Evolutionary conservation across 2,113 vertebrate genomes (phyloP).

Genomic region (Nematolebias whitei): DNA sequence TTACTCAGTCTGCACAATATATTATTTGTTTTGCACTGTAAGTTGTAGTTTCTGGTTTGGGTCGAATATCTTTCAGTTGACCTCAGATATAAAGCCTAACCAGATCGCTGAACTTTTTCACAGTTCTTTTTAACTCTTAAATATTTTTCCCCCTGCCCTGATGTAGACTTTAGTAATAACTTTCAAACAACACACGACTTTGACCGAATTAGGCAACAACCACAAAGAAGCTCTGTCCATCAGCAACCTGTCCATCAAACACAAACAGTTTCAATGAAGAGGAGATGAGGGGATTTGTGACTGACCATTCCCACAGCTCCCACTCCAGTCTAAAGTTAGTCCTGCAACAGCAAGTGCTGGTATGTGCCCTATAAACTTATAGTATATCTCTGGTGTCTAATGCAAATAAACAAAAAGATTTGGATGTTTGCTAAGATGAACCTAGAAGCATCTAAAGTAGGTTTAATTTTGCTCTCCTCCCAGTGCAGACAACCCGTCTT

Average conservation of each 20-base stretch:
- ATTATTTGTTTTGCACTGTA: too few species aligned
- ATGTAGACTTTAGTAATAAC: constrained; percentile 46
- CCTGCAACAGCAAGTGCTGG: constrained; percentile 4
- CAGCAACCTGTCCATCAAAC: constrained; percentile 53
- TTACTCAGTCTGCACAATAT: too few species aligned
- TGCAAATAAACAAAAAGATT: too few species aligned
- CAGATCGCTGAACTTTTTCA: too few species aligned
- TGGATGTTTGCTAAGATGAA: too few species aligned
- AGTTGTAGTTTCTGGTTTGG: too few species aligned
- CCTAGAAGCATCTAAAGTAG: neutral
- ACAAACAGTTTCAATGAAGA: constrained; percentile 58
- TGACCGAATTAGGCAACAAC: constrained; percentile 69
- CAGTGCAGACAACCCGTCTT: constrained; percentile 55
- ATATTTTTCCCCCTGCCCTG: neutral
- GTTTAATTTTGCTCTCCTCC: constrained; percentile 46
- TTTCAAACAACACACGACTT: constrained; percentile 72
- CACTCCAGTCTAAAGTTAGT: too few species aligned
- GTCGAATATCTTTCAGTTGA: too few species aligned
- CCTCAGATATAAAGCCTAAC: too few species aligned
- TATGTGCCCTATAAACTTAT: too few species aligned
- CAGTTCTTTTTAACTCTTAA: neutral
- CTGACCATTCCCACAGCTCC: constrained; percentile 63
- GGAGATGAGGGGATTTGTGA: constrained; percentile 62
- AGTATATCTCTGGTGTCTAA: too few species aligned
- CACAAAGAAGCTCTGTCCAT: constrained; percentile 55